Evolutionary conservation across 2,113 vertebrate genomes (phyloP).

Genomic region (Megalops atlanticus): DNA sequence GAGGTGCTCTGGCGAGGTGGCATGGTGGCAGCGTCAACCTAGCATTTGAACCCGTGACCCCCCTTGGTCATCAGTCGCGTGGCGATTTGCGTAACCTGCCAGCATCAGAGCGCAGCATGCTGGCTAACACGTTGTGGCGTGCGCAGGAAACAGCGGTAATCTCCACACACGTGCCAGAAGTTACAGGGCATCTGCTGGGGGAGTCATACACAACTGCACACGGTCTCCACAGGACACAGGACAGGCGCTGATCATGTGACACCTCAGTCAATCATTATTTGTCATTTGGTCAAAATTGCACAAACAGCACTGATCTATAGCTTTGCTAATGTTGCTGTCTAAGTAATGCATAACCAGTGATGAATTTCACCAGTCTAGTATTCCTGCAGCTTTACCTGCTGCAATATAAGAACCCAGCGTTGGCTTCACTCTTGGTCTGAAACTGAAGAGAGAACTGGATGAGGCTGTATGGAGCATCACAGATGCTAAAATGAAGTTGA

Average conservation of each 20-base stretch:
- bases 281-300: no score
- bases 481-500: background rate
- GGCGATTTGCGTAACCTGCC: slow-evolving; percentile 1
- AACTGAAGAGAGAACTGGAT: background rate
- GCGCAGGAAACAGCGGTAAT: no score
- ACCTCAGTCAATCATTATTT: no score
- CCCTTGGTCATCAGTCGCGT: slow-evolving; percentile 8
- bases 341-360: background rate
- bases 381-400: background rate
- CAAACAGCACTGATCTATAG: no score
- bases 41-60: slow-evolving; percentile 34
- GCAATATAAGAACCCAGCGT: background rate
- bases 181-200: no score
- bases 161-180: no score
- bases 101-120: background rate
- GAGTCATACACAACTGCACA: no score
- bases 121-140: no score
- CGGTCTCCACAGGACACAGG: no score
- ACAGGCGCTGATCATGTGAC: no score
- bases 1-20: background rate
- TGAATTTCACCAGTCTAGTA: background rate
- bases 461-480: background rate
- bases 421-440: background rate
- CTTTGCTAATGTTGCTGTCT: no score
- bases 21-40: slow-evolving; percentile 2